Percentiles rank a stretch among this genome's conserved stretches.
Conservation (phyloP, 1,140 invertebrate species). For the Micrasema longulum region DNA sequence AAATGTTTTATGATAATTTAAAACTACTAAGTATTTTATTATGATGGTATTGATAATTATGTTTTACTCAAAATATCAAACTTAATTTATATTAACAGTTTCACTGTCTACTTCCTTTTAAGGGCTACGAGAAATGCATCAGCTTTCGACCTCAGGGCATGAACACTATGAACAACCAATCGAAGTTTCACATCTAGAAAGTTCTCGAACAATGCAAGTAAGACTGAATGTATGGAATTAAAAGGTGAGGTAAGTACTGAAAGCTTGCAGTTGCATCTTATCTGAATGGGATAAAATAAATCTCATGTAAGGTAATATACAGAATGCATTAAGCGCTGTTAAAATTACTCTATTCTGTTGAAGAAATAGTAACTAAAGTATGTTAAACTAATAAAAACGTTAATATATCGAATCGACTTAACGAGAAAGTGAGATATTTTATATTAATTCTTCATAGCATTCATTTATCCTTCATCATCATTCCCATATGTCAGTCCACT, state of each 20-base stretch:
- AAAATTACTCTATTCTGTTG: not conserved
- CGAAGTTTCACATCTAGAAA: conserved; percentile 29
- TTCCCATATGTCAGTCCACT: too few relatives aligned
- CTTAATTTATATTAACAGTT: too few relatives aligned
- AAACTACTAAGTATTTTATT: too few relatives aligned
- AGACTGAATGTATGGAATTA: conserved; percentile 11
- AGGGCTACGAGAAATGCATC: conserved; percentile 12
- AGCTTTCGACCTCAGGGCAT: not conserved
- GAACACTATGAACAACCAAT: conserved; percentile 1
- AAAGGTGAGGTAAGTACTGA: conserved; percentile 16
- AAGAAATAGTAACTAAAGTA: not conserved
- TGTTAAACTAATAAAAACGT: not conserved
- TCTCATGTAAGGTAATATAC: conserved; percentile 5
- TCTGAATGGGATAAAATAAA: conserved; percentile 20
- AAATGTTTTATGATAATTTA: too few relatives aligned
- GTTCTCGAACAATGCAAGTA: conserved; percentile 16
- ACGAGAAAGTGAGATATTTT: too few relatives aligned
- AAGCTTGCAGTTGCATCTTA: conserved; percentile 21
- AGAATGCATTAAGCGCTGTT: not conserved
- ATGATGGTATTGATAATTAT: too few relatives aligned
- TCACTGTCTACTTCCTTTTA: not conserved
- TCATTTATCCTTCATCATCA: not conserved
- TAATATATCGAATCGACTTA: not conserved
- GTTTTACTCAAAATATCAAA: too few relatives aligned
- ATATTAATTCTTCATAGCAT: not conserved